Percentiles rank a stretch among this genome's conserved stretches.
These are phyloP conservation scores for Rotaria sp. DNA, from an alignment of 2,888 invertebrate species.

Conservation along the genomic window DNA sequence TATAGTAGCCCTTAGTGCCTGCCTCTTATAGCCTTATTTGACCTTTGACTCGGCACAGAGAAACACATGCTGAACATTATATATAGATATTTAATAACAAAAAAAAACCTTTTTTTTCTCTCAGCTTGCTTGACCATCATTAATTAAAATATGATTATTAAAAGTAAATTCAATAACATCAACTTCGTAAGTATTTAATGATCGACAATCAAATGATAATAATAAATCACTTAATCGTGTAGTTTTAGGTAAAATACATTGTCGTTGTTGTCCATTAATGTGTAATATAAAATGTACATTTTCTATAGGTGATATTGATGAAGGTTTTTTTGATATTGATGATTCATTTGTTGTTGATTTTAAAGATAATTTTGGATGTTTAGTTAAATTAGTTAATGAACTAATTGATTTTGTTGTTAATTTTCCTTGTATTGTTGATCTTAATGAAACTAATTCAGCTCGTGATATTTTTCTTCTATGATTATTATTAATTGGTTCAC, in stretches of 20 bases:
- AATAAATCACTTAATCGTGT: neutral
- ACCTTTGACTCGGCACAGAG: too few species aligned
- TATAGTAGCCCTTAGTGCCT: too few species aligned
- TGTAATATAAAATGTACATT: constrained; percentile 5
- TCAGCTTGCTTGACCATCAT: neutral
- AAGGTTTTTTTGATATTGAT: neutral
- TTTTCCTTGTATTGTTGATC: neutral
- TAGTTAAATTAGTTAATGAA: neutral
- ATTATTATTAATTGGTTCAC: neutral
- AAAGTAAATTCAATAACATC: neutral
- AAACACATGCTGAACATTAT: too few species aligned
- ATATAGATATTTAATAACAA: too few species aligned
- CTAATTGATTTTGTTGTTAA: neutral
- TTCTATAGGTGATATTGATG: neutral
- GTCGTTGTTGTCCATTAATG: neutral
- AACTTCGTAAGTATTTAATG: neutral
- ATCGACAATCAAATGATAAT: constrained; percentile 28
- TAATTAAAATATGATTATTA: neutral
- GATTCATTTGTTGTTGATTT: neutral
- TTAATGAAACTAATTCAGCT: neutral
- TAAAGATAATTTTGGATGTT: neutral
- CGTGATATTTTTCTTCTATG: neutral
- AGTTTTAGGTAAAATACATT: constrained; percentile 8
- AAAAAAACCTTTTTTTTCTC: too few species aligned
- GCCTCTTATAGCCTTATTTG: too few species aligned